A percentile compares a stretch with the other conserved stretches of the same genome.
Evolutionary conservation across 2,113 vertebrate genomes (phyloP).

Genomic region (Actenoides lindsayi): DNA sequence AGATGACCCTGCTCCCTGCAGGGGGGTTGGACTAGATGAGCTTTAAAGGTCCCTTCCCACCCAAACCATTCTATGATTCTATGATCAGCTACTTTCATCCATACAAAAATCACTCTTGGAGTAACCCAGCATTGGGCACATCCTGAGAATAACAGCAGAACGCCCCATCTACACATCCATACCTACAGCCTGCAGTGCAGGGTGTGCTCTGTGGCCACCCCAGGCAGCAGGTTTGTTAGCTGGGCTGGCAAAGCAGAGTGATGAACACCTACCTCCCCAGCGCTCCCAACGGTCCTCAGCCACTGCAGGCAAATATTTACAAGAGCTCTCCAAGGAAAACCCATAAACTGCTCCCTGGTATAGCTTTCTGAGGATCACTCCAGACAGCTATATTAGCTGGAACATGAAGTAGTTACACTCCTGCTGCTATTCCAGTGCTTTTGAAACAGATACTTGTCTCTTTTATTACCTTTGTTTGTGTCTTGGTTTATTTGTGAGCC

Average conservation of each 20-base stretch:
- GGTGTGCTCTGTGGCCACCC: rapidly evolving
- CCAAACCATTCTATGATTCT: not conserved
- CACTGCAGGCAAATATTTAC: slow-evolving; percentile 48
- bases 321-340: slow-evolving; percentile 47
- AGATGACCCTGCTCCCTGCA: not conserved
- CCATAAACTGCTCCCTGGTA: slow-evolving; percentile 44
- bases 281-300: not conserved
- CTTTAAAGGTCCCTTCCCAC: not conserved
- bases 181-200: rapidly evolving
- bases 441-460: slow-evolving; percentile 61
- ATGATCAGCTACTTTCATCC: not conserved
- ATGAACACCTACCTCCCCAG: not conserved
- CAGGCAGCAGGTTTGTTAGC: rapidly evolving
- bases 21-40: not conserved
- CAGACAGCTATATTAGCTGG: slow-evolving; percentile 70
- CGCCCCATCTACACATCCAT: rapidly evolving
- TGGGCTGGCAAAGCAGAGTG: not conserved
- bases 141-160: not conserved
- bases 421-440: slow-evolving; percentile 58
- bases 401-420: slow-evolving; percentile 66
- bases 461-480: slow-evolving; percentile 68
- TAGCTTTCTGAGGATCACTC: slow-evolving; percentile 22
- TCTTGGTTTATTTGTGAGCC: slow-evolving; percentile 25
- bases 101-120: not conserved
- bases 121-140: rapidly evolving